These are phyloP conservation scores for Trachurus trachurus DNA, from an alignment of 2,797 vertebrate species.

Conservation along the genomic window DNA sequence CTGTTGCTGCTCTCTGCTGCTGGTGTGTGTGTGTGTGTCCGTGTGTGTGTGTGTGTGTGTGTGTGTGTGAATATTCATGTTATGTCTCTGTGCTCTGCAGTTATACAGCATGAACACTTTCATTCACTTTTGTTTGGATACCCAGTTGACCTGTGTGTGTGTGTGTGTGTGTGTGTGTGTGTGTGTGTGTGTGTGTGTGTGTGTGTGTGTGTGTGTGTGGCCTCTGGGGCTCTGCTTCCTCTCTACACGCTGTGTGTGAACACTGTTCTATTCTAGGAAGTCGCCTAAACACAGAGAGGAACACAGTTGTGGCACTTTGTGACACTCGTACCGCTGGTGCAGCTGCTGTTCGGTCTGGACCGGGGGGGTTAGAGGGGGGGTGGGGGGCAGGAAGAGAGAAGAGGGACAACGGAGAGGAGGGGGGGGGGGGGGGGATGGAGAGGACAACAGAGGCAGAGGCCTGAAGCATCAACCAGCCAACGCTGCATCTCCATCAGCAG, in stretches of 20 bases:
- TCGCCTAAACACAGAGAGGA: conserved; percentile 74
- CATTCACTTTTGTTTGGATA: conserved; percentile 47
- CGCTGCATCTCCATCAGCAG: conserved; percentile 52
- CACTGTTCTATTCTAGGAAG: conserved; percentile 81
- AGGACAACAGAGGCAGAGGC: conserved; percentile 44
- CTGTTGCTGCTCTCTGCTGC: conserved; percentile 50
- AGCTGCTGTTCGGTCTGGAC: conserved; percentile 61
- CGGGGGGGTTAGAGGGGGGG: not conserved
- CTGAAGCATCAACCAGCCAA: conserved; percentile 39
- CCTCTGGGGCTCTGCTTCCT: conserved; percentile 71
- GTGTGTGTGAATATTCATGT: conserved; percentile 51
- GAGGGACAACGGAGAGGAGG: conserved; percentile 11
- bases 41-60: conserved; percentile 30
- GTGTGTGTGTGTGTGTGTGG: not conserved
- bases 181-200: conserved; percentile 8
- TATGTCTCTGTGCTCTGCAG: conserved; percentile 15
- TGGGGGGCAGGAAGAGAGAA: conserved; percentile 39
- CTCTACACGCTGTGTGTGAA: conserved; percentile 62
- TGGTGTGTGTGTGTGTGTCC: conserved; percentile 21
- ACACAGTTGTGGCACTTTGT: conserved; percentile 72
- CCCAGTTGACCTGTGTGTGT: not conserved
- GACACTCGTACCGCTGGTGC: conserved; percentile 72
- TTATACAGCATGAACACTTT: conserved; percentile 43
- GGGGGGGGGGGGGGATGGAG: not conserved
- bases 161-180: conserved; percentile 15